Evolutionary conservation across 2,797 vertebrate genomes (phyloP).

Genomic region (Astyanax mexicanus): DNA sequence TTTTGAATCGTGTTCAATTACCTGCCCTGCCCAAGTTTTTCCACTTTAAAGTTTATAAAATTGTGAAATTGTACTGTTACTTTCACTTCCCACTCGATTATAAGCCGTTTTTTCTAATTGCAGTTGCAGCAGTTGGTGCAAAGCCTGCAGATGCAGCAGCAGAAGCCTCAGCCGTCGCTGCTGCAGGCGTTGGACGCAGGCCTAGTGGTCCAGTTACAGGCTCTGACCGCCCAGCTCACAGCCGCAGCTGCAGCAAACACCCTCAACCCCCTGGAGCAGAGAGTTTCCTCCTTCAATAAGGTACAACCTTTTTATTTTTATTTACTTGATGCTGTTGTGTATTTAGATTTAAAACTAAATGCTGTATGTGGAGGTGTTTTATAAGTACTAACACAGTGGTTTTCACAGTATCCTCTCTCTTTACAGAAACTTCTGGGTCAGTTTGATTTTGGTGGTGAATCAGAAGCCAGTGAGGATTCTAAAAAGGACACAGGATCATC

Average conservation of each 20-base stretch:
- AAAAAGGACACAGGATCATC: constrained; percentile 91
- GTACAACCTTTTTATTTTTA: no score
- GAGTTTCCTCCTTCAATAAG: constrained; percentile 97
- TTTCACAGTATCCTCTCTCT: constrained; percentile 26
- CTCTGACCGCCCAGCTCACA: constrained; percentile 96
- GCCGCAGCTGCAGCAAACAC: constrained; percentile 93
- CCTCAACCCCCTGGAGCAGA: constrained; percentile 94
- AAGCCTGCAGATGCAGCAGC: constrained; percentile 96
- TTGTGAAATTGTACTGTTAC: neutral
- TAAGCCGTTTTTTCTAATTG: constrained; percentile 33
- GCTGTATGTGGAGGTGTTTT: neutral
- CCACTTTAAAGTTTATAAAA: no score
- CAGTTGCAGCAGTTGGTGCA: constrained; percentile 98
- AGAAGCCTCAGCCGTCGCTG: constrained; percentile 96
- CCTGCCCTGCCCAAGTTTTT: no score
- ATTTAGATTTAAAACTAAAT: neutral
- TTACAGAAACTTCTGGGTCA: constrained; percentile 94
- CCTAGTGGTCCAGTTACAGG: constrained; percentile 96
- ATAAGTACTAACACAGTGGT: neutral
- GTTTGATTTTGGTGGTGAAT: constrained; percentile 95
- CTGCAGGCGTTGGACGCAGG: constrained; percentile 96
- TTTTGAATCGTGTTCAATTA: no score
- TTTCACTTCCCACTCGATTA: no score
- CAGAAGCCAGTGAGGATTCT: constrained; percentile 89
- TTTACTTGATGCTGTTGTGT: no score